phyloP scores from a whole-genome alignment of 2,113 vertebrate genomes.

The Archilochus colubris region DNA sequence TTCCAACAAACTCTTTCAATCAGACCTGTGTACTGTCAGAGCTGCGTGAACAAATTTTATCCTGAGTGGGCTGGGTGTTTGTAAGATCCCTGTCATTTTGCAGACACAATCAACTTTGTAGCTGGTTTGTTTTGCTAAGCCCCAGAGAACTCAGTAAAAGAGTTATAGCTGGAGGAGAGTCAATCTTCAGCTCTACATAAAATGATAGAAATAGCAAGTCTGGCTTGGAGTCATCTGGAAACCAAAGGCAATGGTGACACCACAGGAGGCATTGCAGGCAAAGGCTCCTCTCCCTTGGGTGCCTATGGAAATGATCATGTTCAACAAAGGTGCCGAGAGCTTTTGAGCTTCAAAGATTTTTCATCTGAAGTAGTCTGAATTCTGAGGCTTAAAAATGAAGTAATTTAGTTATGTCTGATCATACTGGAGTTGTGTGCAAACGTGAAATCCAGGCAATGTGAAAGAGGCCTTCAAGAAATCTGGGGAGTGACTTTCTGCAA shows the following conservation, averaged over 20 bases:
- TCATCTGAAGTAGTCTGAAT: neutral
- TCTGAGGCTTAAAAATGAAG: neutral
- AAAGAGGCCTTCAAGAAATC: too few relatives aligned
- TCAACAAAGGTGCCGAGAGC: neutral
- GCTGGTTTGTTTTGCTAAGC: slow-evolving; percentile 38
- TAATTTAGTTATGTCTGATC: neutral
- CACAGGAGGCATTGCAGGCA: neutral
- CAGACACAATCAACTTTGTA: slow-evolving; percentile 38
- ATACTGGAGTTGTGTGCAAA: neutral
- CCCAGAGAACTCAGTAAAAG: slow-evolving; percentile 20
- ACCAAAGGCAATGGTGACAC: neutral
- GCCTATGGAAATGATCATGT: neutral
- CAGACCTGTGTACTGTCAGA: neutral
- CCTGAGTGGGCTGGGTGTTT: neutral
- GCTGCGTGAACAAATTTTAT: slow-evolving; percentile 13
- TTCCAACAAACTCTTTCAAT: neutral
- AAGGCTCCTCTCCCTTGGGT: neutral
- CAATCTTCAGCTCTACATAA: neutral
- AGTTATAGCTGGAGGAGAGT: neutral
- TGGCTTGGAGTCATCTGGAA: neutral
- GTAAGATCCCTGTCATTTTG: slow-evolving; percentile 33
- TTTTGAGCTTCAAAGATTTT: neutral
- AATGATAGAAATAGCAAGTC: neutral
- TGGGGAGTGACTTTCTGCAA: too few relatives aligned
- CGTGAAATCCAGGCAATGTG: neutral